These are phyloP conservation scores for Erythrocercus mccallii DNA, from an alignment of 2,113 vertebrate genomes.

Conservation along the genomic window DNA sequence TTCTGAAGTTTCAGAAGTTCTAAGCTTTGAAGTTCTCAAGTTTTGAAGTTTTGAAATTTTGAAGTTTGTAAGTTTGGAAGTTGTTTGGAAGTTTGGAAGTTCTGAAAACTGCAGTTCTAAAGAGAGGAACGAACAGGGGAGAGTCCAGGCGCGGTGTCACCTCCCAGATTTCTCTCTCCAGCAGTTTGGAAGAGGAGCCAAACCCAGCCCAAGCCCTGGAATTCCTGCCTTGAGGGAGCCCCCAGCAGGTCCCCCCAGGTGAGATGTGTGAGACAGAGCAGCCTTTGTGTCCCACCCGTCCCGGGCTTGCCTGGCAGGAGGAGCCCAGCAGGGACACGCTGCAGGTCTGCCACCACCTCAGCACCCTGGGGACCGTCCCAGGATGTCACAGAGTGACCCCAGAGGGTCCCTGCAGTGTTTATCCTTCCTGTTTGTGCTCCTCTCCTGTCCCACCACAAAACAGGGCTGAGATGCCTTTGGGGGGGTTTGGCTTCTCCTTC, in stretches of 20 bases:
- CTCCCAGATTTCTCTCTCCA: background rate
- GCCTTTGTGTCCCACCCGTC: background rate
- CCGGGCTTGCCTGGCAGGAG: no score
- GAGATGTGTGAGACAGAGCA: background rate
- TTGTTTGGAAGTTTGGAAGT: no score
- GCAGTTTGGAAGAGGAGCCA: rapidly evolving
- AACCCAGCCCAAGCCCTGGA: background rate
- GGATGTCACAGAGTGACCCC: background rate
- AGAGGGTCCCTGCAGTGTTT: rapidly evolving
- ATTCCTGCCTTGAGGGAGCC: background rate
- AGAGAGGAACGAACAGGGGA: background rate
- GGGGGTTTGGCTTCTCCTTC: background rate
- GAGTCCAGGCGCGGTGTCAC: background rate
- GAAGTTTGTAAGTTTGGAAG: no score
- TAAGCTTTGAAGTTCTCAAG: no score
- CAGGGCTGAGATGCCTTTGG: background rate
- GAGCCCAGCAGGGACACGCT: no score
- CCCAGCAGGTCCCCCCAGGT: background rate
- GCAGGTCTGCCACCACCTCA: background rate
- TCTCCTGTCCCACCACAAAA: background rate
- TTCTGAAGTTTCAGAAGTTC: no score
- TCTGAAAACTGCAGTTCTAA: background rate
- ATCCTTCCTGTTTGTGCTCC: background rate
- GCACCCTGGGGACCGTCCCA: background rate
- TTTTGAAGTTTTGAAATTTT: no score